These are phyloP conservation scores for Arctocebus calabarensis DNA, from an alignment of 2,797 vertebrate genomes.

Conservation along the genomic window DNA sequence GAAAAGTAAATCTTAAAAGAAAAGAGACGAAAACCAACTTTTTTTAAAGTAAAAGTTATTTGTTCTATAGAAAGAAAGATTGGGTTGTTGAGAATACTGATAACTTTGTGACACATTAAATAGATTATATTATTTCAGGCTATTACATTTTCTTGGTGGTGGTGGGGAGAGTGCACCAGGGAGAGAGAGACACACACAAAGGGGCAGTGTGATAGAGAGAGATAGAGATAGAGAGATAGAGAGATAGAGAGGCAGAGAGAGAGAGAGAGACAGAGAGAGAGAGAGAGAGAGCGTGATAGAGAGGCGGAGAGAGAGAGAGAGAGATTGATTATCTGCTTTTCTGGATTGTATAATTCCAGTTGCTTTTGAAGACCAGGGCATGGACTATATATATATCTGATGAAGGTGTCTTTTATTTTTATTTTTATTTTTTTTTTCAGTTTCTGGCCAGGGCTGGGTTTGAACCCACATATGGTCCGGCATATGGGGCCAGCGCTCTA, in stretches of 20 bases:
- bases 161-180: too few species aligned
- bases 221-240: neutral
- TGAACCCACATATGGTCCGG: too few species aligned
- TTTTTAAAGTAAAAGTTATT: neutral
- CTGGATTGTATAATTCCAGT: neutral
- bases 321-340: neutral
- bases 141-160: neutral
- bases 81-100: neutral
- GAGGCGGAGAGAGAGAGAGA: too few species aligned
- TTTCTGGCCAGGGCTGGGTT: too few species aligned
- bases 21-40: neutral
- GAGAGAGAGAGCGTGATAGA: accelerated
- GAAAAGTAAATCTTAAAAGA: conserved; percentile 4
- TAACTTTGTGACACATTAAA: neutral
- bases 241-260: neutral
- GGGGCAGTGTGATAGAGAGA: too few species aligned
- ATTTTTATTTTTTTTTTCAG: too few species aligned
- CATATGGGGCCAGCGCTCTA: too few species aligned
- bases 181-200: too few species aligned
- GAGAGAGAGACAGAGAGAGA: neutral
- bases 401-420: neutral
- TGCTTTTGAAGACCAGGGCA: neutral
- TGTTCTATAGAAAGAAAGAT: neutral
- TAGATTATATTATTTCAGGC: neutral
- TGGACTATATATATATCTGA: neutral